A percentile compares a stretch with the other conserved stretches of the same genome.
Evolutionary conservation across 2,797 vertebrate genomes (phyloP).

Genomic region (Leucoraja ocellata): DNA sequence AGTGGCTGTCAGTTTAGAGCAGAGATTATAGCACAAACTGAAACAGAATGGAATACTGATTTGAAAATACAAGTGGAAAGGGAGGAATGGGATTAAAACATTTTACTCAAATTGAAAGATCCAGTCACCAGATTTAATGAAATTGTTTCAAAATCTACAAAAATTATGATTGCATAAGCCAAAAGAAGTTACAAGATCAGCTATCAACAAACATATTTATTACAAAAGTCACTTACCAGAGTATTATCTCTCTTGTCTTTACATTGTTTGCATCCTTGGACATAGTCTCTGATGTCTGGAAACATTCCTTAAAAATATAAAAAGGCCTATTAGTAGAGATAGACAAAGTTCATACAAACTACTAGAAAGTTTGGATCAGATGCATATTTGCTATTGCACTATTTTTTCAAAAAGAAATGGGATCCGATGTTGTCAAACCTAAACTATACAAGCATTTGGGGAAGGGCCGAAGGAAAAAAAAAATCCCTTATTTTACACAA

Average conservation of each 20-base stretch:
- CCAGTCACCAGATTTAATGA: neutral
- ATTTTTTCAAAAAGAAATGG: neutral
- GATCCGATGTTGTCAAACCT: neutral
- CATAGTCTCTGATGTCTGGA: conserved; percentile 63
- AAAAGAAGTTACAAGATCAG: neutral
- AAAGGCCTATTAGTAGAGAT: neutral
- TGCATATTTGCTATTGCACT: neutral
- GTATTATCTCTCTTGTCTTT: conserved; percentile 43
- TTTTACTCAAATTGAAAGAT: neutral
- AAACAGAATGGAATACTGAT: neutral
- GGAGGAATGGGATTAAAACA: neutral
- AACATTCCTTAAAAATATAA: conserved; percentile 28
- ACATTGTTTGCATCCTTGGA: conserved; percentile 61
- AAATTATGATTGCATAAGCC: neutral
- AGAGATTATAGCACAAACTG: neutral
- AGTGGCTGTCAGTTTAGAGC: neutral
- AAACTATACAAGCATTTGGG: neutral
- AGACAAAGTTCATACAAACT: neutral
- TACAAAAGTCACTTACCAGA: conserved; percentile 12
- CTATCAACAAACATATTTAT: neutral
- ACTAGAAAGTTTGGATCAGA: neutral
- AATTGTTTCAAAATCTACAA: neutral
- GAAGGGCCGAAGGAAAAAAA: neutral
- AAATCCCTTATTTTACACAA: neutral
- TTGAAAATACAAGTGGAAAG: neutral